These are phyloP conservation scores for Sebastes trivittatus DNA, from an alignment of 2,797 vertebrate genomes.

Conservation along the genomic window DNA sequence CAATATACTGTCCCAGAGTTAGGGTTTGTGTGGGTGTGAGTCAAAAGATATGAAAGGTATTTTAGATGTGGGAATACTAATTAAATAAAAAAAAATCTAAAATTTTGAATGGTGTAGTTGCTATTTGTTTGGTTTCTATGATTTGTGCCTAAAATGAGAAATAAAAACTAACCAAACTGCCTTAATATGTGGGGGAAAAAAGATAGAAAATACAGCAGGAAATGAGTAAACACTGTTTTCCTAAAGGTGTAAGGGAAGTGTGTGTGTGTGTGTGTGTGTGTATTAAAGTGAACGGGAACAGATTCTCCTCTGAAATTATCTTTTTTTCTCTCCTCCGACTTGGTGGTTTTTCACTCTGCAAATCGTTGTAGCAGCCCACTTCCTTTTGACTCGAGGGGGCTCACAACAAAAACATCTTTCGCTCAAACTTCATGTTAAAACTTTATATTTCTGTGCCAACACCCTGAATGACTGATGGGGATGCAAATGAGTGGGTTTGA, in stretches of 20 bases:
- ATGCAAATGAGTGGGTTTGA: constrained; percentile 27
- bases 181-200: not conserved
- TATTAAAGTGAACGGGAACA: constrained; percentile 14
- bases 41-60: constrained; percentile 34
- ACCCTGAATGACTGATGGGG: constrained; percentile 46
- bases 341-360: constrained; percentile 32
- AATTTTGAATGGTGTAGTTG: not conserved
- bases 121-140: not conserved
- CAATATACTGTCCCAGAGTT: constrained; percentile 14
- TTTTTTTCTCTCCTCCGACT: constrained; percentile 11
- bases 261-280: not conserved
- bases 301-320: constrained; percentile 8
- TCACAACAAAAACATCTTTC: constrained; percentile 12
- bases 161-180: not conserved
- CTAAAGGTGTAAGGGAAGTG: not conserved
- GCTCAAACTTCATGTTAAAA: constrained; percentile 7
- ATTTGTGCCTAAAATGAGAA: not conserved
- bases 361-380: constrained; percentile 46
- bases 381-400: constrained; percentile 44
- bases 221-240: constrained; percentile 5
- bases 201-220: not conserved
- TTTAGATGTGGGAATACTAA: constrained; percentile 59
- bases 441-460: constrained; percentile 19
- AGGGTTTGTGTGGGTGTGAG: constrained; percentile 42
- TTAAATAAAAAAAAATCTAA: constrained; percentile 34